Evolutionary conservation across 2,888 invertebrate genomes (phyloP).

Genomic region (Linnaemya tessellans): DNA sequence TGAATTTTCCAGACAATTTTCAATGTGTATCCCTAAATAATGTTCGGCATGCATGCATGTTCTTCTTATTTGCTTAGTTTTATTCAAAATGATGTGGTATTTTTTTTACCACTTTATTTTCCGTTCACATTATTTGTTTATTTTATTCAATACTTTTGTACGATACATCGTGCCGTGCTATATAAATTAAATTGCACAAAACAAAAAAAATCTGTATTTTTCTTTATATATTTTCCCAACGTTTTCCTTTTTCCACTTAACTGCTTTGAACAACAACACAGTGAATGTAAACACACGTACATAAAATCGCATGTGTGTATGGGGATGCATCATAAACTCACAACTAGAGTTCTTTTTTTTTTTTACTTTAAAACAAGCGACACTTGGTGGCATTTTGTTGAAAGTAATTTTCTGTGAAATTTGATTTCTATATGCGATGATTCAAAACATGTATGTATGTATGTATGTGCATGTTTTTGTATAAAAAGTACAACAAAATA

Average conservation of each 20-base stretch:
- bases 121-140: constrained; percentile 58
- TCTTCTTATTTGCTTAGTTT: constrained; percentile 26
- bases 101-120: constrained; percentile 27
- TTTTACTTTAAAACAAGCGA: constrained; percentile 56
- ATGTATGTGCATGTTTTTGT: neutral
- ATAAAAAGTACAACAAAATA: neutral
- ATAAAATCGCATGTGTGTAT: neutral
- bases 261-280: neutral
- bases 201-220: neutral
- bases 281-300: neutral
- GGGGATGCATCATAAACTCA: constrained; percentile 9
- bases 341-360: no score
- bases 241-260: constrained; percentile 40
- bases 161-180: constrained; percentile 13
- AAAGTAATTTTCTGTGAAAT: constrained; percentile 71
- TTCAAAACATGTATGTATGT: neutral
- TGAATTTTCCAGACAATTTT: constrained; percentile 7
- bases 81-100: constrained; percentile 32
- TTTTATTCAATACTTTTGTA: constrained; percentile 29
- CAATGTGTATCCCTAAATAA: constrained; percentile 20
- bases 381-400: constrained; percentile 71
- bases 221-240: neutral
- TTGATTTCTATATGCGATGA: constrained; percentile 65
- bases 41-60: constrained; percentile 32
- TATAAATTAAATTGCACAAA: neutral